Evolutionary conservation across 2,888 invertebrate species (phyloP), one percentile per base, ranked within the genome.

Genomic region (Protonemura montana): DNA sequence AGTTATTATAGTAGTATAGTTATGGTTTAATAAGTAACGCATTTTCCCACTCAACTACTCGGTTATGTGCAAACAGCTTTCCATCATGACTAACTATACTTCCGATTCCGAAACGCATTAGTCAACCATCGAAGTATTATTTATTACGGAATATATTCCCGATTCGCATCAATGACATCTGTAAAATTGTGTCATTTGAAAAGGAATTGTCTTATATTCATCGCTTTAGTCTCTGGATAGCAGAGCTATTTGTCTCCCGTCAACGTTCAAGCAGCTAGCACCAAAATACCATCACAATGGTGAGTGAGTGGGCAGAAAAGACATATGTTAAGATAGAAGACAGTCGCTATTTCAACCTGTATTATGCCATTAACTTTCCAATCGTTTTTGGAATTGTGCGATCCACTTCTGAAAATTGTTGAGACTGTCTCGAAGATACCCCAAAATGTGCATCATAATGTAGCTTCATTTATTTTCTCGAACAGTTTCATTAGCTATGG

Each of bases 111-210:
- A 59, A 21, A 21, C 16, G 59, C 59, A 59, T 59, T 59, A 59
- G 59, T 59, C 59, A 59, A 3, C 7, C 13, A 59, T n/a, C 59
- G 1, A 59, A 21, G 21, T 59, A 10, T 59, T 59, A 59, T 59
- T 59, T 59, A 59, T 59, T 21, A 21, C 59, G 1, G 13, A 10
- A 59, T 59, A 59, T 59, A 16, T 59, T 59, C 59, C 59, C 59
- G 21, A 59, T 16, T 59, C 59, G 59, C 59, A 59, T 59, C 16
- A 59, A 59, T 59, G 59, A 59, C 59, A 59, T 59, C 59, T 59
- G 16, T 59, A 59, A 59, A 59, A 59, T 59, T 59, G 59, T 59
- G 59, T 59, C 59, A 59, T 59, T 59, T 59, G 59, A 59, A 59
- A 7, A 59, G 6, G 16, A 21, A 59, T 59, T 21, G 59, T 59